Base-by-base conservation (phyloP, 2,113 vertebrate species). In the Melanostigma gelatinosum region DNA sequence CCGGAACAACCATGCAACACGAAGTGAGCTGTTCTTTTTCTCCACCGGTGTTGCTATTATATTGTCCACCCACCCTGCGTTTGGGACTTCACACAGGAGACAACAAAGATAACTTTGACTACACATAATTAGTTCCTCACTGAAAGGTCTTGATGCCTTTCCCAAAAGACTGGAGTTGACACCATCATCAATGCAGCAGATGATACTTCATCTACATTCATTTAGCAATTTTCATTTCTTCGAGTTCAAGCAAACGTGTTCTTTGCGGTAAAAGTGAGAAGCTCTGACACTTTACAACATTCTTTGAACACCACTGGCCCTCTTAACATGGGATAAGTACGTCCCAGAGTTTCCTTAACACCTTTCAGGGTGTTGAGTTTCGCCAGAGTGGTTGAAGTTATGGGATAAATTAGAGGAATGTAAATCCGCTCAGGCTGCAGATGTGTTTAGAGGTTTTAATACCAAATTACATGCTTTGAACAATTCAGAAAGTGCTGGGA, bases 361-460 rank as follows among this genome's bases (percentile, higher is more conserved):
- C 57, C 24, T 77, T 71, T 79, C 71, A 79, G 44, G 32, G 58
- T 73, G 72, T 55, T 13, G 27, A 75, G 11, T 72, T 77, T 63
- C 29, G 34, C 65, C 40, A 63, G 66, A 44, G 36, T 20, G 46
- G 70, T 44, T 78, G 54, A 66, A 72, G 48, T 67, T 72, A 44
- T 12, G 68, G 38, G 70, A 42, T 40, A 46, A 76, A 85, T 79
- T 72, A 63, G 77, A 79, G 70, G 77, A 85, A 85, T 74, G 40
- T 58, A 85, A 88, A 89, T 78, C 68, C 2, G 16, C 46, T 85
- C 50, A 68, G 50, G 44, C 75, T 54, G 79, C 72, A 88, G 85
- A 88, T 84, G 78, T 74, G 62, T 84, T 84, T 73, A 20, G 66
- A 71, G 66, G 71, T 18, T 84, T 81, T 80, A 72, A 82, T 64